Percentiles rank a stretch among this genome's conserved stretches.
Evolutionary conservation across 2,797 vertebrate genomes (phyloP).

Genomic region (Coluber constrictor): DNA sequence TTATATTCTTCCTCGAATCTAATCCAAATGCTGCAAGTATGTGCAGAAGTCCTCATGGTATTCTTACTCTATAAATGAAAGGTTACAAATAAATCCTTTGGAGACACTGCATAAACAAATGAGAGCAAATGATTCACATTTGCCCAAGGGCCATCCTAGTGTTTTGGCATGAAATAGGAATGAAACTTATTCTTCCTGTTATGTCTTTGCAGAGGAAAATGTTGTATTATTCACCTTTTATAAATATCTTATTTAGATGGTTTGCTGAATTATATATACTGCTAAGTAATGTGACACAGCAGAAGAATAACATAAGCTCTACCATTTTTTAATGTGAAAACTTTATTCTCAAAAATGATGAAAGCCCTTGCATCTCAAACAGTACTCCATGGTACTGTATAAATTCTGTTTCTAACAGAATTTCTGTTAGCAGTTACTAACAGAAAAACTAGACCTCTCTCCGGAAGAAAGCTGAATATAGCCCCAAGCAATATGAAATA

Average conservation of each 20-base stretch:
- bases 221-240: not conserved
- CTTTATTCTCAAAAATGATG: not conserved
- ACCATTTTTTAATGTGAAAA: not conserved
- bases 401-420: not conserved
- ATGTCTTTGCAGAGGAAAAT: not conserved
- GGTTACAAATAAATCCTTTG: not conserved
- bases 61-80: not conserved
- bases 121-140: constrained; percentile 15
- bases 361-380: not conserved
- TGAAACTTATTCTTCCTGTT: not conserved
- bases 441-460: not conserved
- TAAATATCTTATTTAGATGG: not conserved
- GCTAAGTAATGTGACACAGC: not conserved
- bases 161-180: not conserved
- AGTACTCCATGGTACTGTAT: not conserved
- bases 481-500: not conserved
- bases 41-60: constrained; percentile 13
- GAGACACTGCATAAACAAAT: constrained; percentile 1
- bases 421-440: too few species aligned
- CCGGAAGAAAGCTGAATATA: not conserved
- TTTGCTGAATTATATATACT: not conserved
- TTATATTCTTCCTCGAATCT: not conserved
- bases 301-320: not conserved
- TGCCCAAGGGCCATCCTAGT: constrained; percentile 3
- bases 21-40: not conserved